phyloP scores from a whole-genome alignment of 1,140 invertebrate species.

The Cotesia vestalis region DNA sequence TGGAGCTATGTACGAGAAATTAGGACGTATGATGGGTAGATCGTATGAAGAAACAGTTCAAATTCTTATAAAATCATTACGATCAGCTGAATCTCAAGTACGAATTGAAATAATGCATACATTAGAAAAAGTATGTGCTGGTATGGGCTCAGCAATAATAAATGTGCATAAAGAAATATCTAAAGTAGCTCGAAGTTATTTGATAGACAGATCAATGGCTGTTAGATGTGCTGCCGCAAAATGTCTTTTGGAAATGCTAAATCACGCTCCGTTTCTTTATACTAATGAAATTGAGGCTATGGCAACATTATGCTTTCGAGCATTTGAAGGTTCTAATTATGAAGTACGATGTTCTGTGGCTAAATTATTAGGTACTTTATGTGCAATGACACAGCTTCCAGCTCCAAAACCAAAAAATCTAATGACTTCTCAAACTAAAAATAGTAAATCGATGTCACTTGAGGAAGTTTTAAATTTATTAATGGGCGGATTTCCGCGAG shows the following conservation, averaged over 20 bases:
- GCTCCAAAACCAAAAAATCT: conserved; percentile 57
- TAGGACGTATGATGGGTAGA: conserved; percentile 97
- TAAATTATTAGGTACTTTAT: conserved; percentile 85
- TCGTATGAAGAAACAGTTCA: conserved; percentile 98
- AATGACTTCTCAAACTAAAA: conserved; percentile 68
- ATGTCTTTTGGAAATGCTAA: conserved; percentile 90
- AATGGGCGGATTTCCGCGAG: conserved; percentile 93
- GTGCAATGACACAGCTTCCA: conserved; percentile 82
- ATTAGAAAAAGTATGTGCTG: conserved; percentile 88
- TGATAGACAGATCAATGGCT: conserved; percentile 90
- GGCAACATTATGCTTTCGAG: conserved; percentile 87
- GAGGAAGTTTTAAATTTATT: conserved; percentile 93
- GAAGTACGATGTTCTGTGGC: conserved; percentile 93
- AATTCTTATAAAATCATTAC: conserved; percentile 88
- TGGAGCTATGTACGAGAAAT: conserved; percentile 96
- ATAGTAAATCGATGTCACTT: conserved; percentile 75
- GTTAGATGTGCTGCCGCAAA: conserved; percentile 88
- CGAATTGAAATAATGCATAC: conserved; percentile 97
- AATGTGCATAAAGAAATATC: conserved; percentile 93
- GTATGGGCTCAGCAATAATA: conserved; percentile 87
- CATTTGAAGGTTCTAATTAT: conserved; percentile 94
- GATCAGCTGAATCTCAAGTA: conserved; percentile 95
- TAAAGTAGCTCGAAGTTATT: conserved; percentile 83
- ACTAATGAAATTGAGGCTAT: conserved; percentile 90
- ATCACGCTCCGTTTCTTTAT: conserved; percentile 87